Percentiles rank a stretch among this genome's conserved stretches.
Evolutionary conservation across 1,140 invertebrate species (phyloP).

Genomic region (Neodiprion lecontei): DNA sequence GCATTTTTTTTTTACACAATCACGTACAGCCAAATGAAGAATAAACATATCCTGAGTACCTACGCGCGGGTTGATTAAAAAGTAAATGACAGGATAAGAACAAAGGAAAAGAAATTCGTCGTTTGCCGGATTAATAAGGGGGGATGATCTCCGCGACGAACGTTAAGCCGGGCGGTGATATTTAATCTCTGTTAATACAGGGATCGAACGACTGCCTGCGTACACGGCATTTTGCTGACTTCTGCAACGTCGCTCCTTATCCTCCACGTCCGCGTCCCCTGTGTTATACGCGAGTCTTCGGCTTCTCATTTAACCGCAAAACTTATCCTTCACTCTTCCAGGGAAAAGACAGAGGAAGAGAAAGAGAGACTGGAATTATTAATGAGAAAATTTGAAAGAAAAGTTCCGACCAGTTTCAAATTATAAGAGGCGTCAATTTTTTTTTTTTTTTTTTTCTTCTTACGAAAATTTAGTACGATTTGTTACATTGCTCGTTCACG

Average conservation of each 20-base stretch:
- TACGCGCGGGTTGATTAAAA: too few species aligned
- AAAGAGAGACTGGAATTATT: too few species aligned
- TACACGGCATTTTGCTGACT: conserved; percentile 21
- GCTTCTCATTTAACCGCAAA: too few species aligned
- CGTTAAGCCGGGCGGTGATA: neutral
- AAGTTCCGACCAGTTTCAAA: too few species aligned
- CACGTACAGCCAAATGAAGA: too few species aligned
- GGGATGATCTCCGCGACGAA: conserved; percentile 50
- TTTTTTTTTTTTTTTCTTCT: conserved; percentile 5
- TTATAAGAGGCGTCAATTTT: neutral
- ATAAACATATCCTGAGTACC: too few species aligned
- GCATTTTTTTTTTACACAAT: too few species aligned
- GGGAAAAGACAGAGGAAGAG: too few species aligned
- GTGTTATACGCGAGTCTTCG: neutral
- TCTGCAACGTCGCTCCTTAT: conserved; percentile 11
- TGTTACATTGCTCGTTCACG: neutral
- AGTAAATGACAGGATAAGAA: too few species aligned
- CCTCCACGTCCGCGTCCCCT: neutral
- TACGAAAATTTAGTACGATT: neutral
- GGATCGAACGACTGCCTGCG: conserved; percentile 47
- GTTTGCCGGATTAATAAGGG: conserved; percentile 58
- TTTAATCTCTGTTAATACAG: conserved; percentile 6
- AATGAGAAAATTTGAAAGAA: too few species aligned
- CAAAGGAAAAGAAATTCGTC: conserved; percentile 9
- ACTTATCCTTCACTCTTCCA: too few species aligned